Percentiles rank a stretch among this genome's conserved stretches.
phyloP scores from a whole-genome alignment of 1,140 invertebrate genomes.

The Anadara kagoshimensis region DNA sequence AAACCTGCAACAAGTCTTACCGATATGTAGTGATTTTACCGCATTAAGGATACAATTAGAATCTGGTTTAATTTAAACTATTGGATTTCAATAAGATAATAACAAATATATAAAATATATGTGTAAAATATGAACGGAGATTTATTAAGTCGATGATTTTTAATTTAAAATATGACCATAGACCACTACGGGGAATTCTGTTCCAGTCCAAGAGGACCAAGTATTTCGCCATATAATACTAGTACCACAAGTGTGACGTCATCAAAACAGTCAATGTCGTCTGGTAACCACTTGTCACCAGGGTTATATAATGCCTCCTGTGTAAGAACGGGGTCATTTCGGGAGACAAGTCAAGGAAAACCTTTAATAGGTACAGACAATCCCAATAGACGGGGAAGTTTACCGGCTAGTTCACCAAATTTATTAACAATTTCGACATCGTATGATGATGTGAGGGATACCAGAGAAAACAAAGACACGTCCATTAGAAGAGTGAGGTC shows the following conservation, averaged over 20 bases:
- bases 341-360: not conserved
- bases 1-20: no score
- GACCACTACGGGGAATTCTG: conserved; percentile 15
- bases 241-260: not conserved
- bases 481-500: conserved; percentile 81
- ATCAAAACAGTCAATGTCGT: conserved; percentile 4
- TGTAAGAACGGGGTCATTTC: conserved; percentile 3
- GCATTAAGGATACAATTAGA: no score
- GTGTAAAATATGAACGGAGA: no score
- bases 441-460: conserved; percentile 28
- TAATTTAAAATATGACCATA: conserved; percentile 20
- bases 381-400: not conserved
- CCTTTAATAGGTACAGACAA: conserved; percentile 14
- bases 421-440: conserved; percentile 24
- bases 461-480: conserved; percentile 5
- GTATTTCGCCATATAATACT: conserved; percentile 2
- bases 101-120: no score
- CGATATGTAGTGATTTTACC: no score
- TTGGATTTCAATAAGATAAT: no score
- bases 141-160: no score
- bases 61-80: no score
- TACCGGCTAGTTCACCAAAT: conserved; percentile 28
- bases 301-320: not conserved
- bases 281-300: not conserved
- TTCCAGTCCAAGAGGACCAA: conserved; percentile 6